Percentiles rank a stretch among this genome's conserved stretches.
Evolutionary conservation across 1,140 invertebrate species (phyloP).

Genomic region (Trissolcus basalis): DNA sequence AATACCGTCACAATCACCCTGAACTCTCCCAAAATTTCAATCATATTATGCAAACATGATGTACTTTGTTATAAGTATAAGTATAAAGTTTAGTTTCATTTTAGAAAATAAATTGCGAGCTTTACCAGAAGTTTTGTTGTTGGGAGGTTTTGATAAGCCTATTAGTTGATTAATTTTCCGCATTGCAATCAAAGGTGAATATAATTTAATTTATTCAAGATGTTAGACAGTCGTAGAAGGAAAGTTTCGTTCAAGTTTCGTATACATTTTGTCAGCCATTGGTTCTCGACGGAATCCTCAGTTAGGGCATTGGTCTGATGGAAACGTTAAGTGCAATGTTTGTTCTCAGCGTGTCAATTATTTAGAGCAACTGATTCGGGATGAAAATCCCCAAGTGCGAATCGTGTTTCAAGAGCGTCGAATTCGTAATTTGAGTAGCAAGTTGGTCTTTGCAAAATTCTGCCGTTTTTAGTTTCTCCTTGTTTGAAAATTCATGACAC

Average conservation of each 20-base stretch:
- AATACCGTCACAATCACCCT: too few species aligned
- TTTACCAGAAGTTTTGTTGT: too few species aligned
- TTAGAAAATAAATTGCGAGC: too few species aligned
- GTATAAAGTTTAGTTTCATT: too few species aligned
- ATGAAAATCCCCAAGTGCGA: slow-evolving; percentile 20
- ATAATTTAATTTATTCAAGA: too few species aligned
- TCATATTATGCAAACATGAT: too few species aligned
- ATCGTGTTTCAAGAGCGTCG: slow-evolving; percentile 9
- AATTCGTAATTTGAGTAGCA: neutral
- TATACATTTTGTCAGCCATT: slow-evolving; percentile 35
- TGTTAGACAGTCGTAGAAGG: neutral
- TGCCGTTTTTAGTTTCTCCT: neutral
- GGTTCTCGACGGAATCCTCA: slow-evolving; percentile 16
- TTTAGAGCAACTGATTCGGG: slow-evolving; percentile 27
- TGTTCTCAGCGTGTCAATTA: slow-evolving; percentile 42
- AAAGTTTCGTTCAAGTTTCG: slow-evolving; percentile 38
- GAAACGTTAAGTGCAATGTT: slow-evolving; percentile 24
- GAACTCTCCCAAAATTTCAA: too few species aligned
- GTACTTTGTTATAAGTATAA: too few species aligned
- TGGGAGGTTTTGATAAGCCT: too few species aligned
- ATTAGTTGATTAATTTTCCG: too few species aligned
- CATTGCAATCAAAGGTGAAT: too few species aligned
- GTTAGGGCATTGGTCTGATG: slow-evolving; percentile 1
- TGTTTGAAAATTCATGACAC: neutral
- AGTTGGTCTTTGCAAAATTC: neutral